Base-by-base conservation (phyloP, 1,140 invertebrate genomes). In the Latrodectus geometricus region DNA sequence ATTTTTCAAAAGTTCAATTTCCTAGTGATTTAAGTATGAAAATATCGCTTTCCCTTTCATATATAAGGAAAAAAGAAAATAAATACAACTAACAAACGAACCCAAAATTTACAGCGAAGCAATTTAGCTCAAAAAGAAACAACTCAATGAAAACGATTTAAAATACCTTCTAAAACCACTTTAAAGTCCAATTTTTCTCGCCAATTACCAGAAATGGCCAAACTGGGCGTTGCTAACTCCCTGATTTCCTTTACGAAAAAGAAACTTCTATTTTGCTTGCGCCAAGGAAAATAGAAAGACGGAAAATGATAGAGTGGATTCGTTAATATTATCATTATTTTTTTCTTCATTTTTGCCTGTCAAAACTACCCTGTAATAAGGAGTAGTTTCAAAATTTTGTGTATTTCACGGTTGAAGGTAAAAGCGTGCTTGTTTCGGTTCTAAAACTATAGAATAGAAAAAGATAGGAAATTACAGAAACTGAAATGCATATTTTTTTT, bases 61-160 rank as follows among this genome's bases (percentile, higher is more conserved):
- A 35, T 35, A 3, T 35, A 35, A 35, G 35, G 35, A 35, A 35
- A 35, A 35, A 35, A 35, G 35, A 35, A 61, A 61, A 61, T 2
- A 61, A 61, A 61, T 61, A 61, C 11, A 61, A 14, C 54, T 61
- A 61, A 61, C 54, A 17, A 61, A 61, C 54, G 54, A 74, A 48
- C 49, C 12, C 50, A 23, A 49, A 78, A 69, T 80, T 70, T 70
- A 80, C 78, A 17, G 49, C 78, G n/a, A 80, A 54, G 78, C 50
- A 80, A 80, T 80, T 80, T 80, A 17, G 66, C 68, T 68, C 66
- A 68, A 79, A 79, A 80, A 69, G 66, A 80, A 69, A 80, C 78
- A 70, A 80, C 78, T 80, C 78, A 80, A 80, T 80, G 78, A 49
- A 70, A 80, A 54, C 78, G 66, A 80, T 80, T 80, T 80, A 61